Evolutionary conservation across 2,113 vertebrate genomes (phyloP).

Genomic region (Raphicerus campestris): DNA sequence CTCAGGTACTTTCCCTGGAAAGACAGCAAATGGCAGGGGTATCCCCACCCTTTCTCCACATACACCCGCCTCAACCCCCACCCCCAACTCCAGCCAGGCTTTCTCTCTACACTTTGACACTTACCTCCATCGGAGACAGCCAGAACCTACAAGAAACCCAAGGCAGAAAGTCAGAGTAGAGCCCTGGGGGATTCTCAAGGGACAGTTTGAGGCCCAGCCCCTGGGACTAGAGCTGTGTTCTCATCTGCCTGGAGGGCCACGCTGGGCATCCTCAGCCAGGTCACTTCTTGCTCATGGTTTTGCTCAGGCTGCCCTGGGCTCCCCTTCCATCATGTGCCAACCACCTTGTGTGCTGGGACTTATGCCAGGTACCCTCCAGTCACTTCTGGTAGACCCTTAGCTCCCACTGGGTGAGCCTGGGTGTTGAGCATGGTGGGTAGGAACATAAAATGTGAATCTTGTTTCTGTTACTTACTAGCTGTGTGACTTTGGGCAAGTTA

Average conservation of each 20-base stretch:
- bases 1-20: not conserved
- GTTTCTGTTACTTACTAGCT: not conserved
- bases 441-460: not conserved
- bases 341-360: not conserved
- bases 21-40: not conserved
- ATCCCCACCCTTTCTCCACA: not conserved
- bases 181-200: not conserved
- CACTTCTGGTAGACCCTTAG: not conserved
- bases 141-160: conserved; percentile 75
- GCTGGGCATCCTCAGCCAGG: not conserved
- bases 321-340: not conserved
- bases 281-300: not conserved
- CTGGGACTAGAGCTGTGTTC: not conserved
- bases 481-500: not conserved
- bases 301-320: not conserved
- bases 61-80: not conserved
- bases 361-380: not conserved
- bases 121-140: conserved; percentile 84
- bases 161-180: conserved; percentile 65
- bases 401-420: not conserved
- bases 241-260: not conserved
- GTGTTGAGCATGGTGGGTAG: not conserved
- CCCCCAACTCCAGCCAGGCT: not conserved
- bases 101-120: conserved; percentile 46
- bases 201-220: not conserved